Evolutionary conservation across 2,113 vertebrate species (phyloP), one percentile per base, ranked within the genome.

Genomic region (Chlorodrepanis virens): DNA sequence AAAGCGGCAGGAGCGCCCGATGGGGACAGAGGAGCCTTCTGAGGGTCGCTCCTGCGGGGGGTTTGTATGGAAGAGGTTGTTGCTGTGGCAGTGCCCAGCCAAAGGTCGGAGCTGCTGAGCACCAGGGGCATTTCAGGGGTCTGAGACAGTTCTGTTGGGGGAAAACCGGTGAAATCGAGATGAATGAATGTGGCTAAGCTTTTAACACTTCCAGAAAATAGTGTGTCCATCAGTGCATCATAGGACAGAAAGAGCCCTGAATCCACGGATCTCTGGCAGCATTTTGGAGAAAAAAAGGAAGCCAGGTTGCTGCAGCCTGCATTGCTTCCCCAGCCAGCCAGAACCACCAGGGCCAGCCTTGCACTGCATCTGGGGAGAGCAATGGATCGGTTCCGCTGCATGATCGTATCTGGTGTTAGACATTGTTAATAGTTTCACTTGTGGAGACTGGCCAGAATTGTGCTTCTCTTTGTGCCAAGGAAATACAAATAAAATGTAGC

Each of bases 71-170:
- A 65, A 63, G 60, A 70, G 22, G 28, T 49, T 54, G 54, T 0
- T 2, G 64, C 77, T 75, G 2, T 0, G 0, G n/a, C 25, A 57
- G 12, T 52, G 50, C n/a, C 33, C 27, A 15, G 68, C 8, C 2
- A 0, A 65, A 81, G 37, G n/a, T 61, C 68, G 49, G 71, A 86
- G 59, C 72, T 87, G 49, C 76, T 76, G 63, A 25, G 8, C 29
- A 1, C 12, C 4, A 1, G 31, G 12, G 24, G 49, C 33, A 39
- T n/a, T 79, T 72, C 40, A 25, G 13, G 57, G 11, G 11, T 56
- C 59, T 74, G 37, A 74, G 40, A 23, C 2, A 3, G 65, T 70
- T 79, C 8, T 33, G 28, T 2, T 25, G 27, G 19, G 15, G 13
- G 28, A 37, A 70, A 45, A 70, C 14, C 12, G 7, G 14, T 9